Evolutionary conservation across 2,113 vertebrate species (phyloP).

Genomic region (Scartelaos histophorus): DNA sequence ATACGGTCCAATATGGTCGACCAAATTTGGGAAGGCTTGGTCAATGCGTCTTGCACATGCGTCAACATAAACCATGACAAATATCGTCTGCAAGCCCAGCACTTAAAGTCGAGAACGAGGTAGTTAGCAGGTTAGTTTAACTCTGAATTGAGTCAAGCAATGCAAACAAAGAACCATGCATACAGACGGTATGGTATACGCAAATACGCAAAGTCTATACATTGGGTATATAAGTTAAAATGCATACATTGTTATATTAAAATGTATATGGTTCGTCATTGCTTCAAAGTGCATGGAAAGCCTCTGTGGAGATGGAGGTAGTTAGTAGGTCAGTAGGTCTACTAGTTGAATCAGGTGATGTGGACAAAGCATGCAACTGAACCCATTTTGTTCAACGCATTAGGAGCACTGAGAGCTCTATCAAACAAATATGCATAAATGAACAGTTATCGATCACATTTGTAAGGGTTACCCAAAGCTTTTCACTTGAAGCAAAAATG

Average conservation of each 20-base stretch:
- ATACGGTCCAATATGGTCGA: slow-evolving; percentile 3
- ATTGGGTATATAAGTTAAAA: not conserved
- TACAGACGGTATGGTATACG: not conserved
- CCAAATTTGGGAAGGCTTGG: slow-evolving; percentile 8
- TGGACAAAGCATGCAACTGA: not conserved
- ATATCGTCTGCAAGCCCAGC: not conserved
- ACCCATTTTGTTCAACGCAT: not conserved
- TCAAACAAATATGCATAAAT: not conserved
- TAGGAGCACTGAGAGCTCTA: not conserved
- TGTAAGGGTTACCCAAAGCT: not conserved
- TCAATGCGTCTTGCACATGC: slow-evolving; percentile 4
- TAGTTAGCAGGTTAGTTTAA: not conserved
- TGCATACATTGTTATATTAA: not conserved
- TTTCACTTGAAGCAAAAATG: not conserved
- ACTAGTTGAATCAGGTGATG: not conserved
- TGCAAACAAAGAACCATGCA: not conserved
- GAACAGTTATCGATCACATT: not conserved
- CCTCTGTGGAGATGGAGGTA: not conserved
- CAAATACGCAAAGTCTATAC: not conserved
- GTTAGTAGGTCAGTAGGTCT: slow-evolving; percentile 10
- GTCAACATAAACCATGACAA: not conserved
- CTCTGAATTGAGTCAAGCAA: not conserved
- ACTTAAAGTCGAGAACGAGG: not conserved
- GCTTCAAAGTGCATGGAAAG: not conserved
- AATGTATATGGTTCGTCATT: not conserved